Conservation (phyloP, 1,140 invertebrate species). For the Formica selysi region DNA sequence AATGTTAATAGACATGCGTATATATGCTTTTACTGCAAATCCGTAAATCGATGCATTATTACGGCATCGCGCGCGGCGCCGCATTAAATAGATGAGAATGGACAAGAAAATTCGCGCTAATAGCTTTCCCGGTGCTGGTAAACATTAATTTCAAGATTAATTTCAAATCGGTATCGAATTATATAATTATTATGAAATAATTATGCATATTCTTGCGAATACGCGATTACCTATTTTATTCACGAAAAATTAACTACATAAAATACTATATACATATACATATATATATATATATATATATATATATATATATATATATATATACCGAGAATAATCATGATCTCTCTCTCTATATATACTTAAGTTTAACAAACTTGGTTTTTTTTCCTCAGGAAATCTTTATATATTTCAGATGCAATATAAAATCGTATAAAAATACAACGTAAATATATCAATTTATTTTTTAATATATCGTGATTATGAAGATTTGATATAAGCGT, state of each 20-base stretch:
- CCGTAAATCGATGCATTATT: constrained; percentile 44
- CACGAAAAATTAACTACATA: neutral
- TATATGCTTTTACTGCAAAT: constrained; percentile 32
- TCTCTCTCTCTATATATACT: neutral
- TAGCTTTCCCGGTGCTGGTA: neutral
- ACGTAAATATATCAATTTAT: neutral
- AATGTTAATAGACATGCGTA: constrained; percentile 40
- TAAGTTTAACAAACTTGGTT: neutral
- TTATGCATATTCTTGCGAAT: neutral
- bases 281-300: too few species aligned
- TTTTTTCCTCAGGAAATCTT: too few species aligned
- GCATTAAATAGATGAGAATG: constrained; percentile 5
- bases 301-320: too few species aligned
- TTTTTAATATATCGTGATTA: too few species aligned
- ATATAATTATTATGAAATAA: constrained; percentile 27
- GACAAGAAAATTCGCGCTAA: constrained; percentile 42
- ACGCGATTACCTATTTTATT: too few species aligned
- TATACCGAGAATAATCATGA: neutral
- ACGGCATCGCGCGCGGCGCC: neutral
- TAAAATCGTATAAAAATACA: neutral
- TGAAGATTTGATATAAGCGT: neutral
- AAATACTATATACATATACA: neutral
- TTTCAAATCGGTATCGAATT: constrained; percentile 4
- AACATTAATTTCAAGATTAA: constrained; percentile 52
- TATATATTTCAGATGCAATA: neutral